Evolutionary conservation across 1,140 invertebrate genomes (phyloP), one percentile per base, ranked within the genome.

Genomic region (Drosophila paulistorum): DNA sequence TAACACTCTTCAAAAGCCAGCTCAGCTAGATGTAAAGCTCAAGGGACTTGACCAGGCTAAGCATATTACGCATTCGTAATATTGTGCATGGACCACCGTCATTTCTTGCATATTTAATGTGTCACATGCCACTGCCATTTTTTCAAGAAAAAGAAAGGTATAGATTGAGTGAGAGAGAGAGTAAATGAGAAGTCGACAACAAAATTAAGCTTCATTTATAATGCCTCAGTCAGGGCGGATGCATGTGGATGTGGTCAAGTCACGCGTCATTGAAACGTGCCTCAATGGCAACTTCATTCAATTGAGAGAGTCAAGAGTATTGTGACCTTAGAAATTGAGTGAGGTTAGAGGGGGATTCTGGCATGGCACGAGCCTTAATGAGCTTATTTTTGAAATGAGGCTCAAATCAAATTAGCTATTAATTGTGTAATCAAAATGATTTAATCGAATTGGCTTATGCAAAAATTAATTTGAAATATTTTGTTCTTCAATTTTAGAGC

Each of bases 401-500:
- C 57, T 58, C 14, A 37, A 30, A 51, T 58, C 35, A 17, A 58
- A 58, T 58, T 35, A 11, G 35, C 17, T 45, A 41, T 62, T 62
- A 62, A 62, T 62, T 26, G 37, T 62, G 23, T 60, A 35, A 60
- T 45, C 33, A 14, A 63, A 30, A 42, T 7, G 20, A 37, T 10
- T n/a, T 65, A 74, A 45, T 71, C 57, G 60, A 81, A 64, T 59
- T 63, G 41, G 62, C 61, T 76, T 69, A 68, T 58, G 62, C 64
- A 64, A 42, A 60, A 60, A 68, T 68, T 30, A 14, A 58, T 63
- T 37, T 33, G 7, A 7, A 2, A 9, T 48, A 17, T 39, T 23
- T 33, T 33, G 30, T 33, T 13, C 3, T 20, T 11, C 10, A 11
- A 14, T 93, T 92, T 6, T 93, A 97, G 97, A 98, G 81, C 93